phyloP scores from a whole-genome alignment of 2,113 vertebrate genomes.

The Morone chrysops region DNA sequence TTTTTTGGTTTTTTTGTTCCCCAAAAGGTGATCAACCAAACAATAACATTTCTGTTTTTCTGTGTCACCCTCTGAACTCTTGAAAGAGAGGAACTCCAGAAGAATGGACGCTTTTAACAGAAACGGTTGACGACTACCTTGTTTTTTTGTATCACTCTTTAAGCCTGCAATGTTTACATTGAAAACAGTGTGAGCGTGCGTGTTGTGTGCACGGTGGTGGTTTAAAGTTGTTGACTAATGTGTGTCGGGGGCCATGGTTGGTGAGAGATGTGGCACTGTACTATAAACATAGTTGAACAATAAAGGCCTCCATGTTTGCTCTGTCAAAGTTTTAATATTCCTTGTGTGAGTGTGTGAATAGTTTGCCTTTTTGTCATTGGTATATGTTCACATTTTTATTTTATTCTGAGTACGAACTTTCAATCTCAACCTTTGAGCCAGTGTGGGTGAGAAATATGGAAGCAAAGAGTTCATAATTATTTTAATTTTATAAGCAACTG shows the following conservation, averaged over 20 bases:
- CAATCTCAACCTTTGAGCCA: too few relatives aligned
- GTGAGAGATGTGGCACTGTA: conserved; percentile 78
- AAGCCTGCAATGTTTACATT: conserved; percentile 86
- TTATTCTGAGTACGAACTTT: too few relatives aligned
- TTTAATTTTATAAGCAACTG: too few relatives aligned
- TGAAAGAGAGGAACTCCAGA: conserved; percentile 43
- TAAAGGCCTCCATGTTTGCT: conserved; percentile 82
- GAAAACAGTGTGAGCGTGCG: conserved; percentile 52
- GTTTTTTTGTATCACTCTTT: conserved; percentile 83
- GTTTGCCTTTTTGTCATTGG: too few relatives aligned
- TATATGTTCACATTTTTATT: too few relatives aligned
- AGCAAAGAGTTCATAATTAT: too few relatives aligned
- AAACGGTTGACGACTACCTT: conserved; percentile 69
- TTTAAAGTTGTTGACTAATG: conserved; percentile 73
- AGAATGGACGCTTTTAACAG: conserved; percentile 17
- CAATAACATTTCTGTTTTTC: conserved; percentile 59
- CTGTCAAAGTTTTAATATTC: conserved; percentile 30
- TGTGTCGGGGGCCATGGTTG: conserved; percentile 61
- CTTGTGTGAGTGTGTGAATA: not conserved
- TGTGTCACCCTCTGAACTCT: conserved; percentile 49
- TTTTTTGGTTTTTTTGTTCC: conserved; percentile 23
- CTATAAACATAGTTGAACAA: conserved; percentile 82
- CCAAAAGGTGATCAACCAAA: conserved; percentile 50
- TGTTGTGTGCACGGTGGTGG: conserved; percentile 62
- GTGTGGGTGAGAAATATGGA: too few relatives aligned